Evolutionary conservation across 2,888 invertebrate genomes (phyloP).

Genomic region (Urechis unicinctus): DNA sequence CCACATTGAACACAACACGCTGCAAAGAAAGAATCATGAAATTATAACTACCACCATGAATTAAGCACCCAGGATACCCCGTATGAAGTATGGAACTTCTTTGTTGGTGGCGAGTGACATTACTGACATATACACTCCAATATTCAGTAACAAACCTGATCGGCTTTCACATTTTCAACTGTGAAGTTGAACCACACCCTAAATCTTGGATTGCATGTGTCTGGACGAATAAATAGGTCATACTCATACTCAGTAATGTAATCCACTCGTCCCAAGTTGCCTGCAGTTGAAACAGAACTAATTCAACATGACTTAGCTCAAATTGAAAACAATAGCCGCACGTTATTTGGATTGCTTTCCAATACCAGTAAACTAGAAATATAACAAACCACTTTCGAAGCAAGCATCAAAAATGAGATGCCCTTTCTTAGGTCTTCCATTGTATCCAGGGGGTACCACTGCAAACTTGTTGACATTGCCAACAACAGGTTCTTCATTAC

Average conservation of each 20-base stretch:
- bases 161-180: slow-evolving; percentile 87
- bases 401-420: slow-evolving; percentile 96
- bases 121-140: too few species aligned
- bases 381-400: slow-evolving; percentile 73
- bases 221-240: slow-evolving; percentile 90
- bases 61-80: background rate
- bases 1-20: slow-evolving; percentile 93
- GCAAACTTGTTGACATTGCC: slow-evolving; percentile 73
- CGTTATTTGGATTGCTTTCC: background rate
- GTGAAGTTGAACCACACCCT: slow-evolving; percentile 98
- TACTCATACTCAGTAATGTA: slow-evolving; percentile 90
- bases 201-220: slow-evolving; percentile 87
- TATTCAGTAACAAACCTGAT: slow-evolving; percentile 77
- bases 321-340: background rate
- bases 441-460: slow-evolving; percentile 54
- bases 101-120: too few species aligned
- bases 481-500: slow-evolving; percentile 70
- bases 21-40: slow-evolving; percentile 50
- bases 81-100: background rate
- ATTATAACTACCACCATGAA: background rate
- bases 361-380: background rate
- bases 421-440: slow-evolving; percentile 88
- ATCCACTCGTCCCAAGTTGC: slow-evolving; percentile 89
- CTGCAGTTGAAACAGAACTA: slow-evolving; percentile 35
- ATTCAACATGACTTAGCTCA: background rate